A percentile compares a stretch with the other conserved stretches of the same genome.
These are phyloP conservation scores for Toxostoma redivivum DNA, from an alignment of 2,113 vertebrate genomes.

Conservation along the genomic window DNA sequence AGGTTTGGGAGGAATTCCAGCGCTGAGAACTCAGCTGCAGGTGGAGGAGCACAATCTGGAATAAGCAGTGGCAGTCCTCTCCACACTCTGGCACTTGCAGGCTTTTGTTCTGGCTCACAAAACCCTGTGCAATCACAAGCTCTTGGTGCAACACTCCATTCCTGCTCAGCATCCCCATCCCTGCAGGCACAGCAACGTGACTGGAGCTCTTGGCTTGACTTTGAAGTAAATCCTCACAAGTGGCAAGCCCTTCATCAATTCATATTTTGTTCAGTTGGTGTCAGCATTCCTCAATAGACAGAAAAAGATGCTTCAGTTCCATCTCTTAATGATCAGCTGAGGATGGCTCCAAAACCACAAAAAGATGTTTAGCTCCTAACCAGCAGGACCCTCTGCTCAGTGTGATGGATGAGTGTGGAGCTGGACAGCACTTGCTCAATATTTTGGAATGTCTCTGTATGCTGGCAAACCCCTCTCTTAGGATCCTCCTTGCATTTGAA, in stretches of 20 bases:
- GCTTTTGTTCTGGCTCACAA: background rate
- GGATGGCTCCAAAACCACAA: background rate
- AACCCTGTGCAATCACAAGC: background rate
- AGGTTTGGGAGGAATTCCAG: slow-evolving; percentile 23
- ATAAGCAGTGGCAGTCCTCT: background rate
- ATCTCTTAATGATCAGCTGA: background rate
- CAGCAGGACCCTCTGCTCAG: background rate
- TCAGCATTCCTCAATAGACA: background rate
- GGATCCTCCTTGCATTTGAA: background rate
- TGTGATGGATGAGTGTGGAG: background rate
- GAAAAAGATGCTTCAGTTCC: background rate
- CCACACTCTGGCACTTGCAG: background rate
- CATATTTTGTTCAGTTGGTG: background rate
- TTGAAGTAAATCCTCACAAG: background rate
- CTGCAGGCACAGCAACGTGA: background rate
- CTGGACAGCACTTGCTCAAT: background rate
- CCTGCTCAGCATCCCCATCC: background rate
- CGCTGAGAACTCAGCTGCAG: slow-evolving; percentile 39
- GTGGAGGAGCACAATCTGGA: slow-evolving; percentile 34
- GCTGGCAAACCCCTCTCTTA: background rate
- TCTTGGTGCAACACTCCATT: background rate
- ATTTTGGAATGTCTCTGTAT: background rate
- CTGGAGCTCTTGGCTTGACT: background rate
- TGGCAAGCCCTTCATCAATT: background rate
- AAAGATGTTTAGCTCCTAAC: background rate